Conservation (phyloP, 30 jellyfish, hydroid and myxozoan species). For the Hydra vulgaris region DNA sequence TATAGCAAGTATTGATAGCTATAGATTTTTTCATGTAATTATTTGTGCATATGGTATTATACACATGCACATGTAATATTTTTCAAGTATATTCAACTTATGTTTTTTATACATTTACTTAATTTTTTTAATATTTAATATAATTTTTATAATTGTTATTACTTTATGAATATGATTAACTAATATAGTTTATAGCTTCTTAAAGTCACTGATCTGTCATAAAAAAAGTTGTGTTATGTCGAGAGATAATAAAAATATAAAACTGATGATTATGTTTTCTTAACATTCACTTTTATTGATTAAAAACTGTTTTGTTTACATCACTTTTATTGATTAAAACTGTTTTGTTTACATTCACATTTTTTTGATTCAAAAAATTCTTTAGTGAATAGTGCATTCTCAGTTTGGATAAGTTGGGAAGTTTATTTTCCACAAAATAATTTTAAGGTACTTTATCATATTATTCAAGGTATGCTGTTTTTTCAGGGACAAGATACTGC, state of each 20-base stretch:
- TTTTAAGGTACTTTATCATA: conserved; percentile 39
- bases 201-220: conserved; percentile 49
- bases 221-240: conserved; percentile 62
- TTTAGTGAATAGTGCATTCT: background rate
- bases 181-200: conserved; percentile 31
- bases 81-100: no score
- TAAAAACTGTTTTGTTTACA: background rate
- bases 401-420: conserved; percentile 32
- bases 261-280: conserved; percentile 30
- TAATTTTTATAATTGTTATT: background rate
- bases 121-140: background rate
- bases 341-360: background rate
- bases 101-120: background rate
- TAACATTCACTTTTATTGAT: background rate
- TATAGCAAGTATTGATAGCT: no score
- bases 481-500: background rate
- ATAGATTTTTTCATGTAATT: no score
- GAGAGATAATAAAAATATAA: conserved; percentile 53
- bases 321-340: background rate
- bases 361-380: background rate
- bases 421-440: conserved; percentile 56
- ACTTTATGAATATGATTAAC: background rate
- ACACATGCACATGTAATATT: no score
- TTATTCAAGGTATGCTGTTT: background rate
- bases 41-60: no score